Evolutionary conservation across 2,888 invertebrate species (phyloP).

Genomic region (Polyommatus icarus): DNA sequence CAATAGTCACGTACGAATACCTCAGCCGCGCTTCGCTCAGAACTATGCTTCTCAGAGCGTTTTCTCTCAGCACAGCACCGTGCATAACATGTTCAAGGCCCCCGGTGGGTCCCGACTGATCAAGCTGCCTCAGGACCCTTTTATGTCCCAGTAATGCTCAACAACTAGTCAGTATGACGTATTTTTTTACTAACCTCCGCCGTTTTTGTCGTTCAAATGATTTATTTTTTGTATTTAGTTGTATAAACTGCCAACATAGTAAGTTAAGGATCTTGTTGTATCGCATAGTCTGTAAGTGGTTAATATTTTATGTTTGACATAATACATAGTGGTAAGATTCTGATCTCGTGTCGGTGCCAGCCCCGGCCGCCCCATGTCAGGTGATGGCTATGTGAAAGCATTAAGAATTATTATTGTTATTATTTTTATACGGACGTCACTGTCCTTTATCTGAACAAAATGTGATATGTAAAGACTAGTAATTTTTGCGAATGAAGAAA

Average conservation of each 20-base stretch:
- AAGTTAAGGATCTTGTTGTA: conserved; percentile 45
- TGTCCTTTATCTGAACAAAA: conserved; percentile 75
- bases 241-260: conserved; percentile 73
- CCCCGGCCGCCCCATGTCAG: conserved; percentile 39
- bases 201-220: conserved; percentile 61
- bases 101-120: conserved; percentile 64
- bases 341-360: conserved; percentile 75
- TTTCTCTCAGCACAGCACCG: conserved; percentile 55
- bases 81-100: conserved; percentile 57
- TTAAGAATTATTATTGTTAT: conserved; percentile 78
- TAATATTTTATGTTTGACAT: conserved; percentile 67
- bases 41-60: conserved; percentile 47
- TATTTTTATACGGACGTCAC: conserved; percentile 77
- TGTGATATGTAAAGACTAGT: conserved; percentile 79
- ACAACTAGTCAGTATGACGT: conserved; percentile 52
- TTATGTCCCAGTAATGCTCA: conserved; percentile 56
- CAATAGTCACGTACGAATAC: conserved; percentile 70
- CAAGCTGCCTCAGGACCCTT: conserved; percentile 62
- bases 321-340: conserved; percentile 68
- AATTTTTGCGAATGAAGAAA: conserved; percentile 65
- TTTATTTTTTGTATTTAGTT: conserved; percentile 56
- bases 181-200: conserved; percentile 51
- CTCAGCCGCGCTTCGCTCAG: conserved; percentile 60
- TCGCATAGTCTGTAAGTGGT: conserved; percentile 65
- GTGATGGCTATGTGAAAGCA: conserved; percentile 74